Evolutionary conservation across 2,797 vertebrate species (phyloP).

Genomic region (Cuniculus paca): DNA sequence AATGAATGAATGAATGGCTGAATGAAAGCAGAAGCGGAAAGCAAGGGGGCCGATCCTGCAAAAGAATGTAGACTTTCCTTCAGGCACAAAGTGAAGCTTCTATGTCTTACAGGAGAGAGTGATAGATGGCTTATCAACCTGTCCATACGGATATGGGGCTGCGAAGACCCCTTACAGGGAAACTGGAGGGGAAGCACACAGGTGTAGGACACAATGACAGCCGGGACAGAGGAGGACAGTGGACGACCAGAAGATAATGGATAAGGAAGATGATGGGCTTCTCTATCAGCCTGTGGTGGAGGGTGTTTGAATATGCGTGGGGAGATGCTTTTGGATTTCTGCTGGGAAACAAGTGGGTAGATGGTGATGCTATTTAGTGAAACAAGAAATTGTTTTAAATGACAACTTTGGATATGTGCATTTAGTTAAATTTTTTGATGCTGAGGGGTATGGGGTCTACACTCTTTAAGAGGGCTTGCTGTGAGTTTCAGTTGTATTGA

Average conservation of each 20-base stretch:
- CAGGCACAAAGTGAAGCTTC: neutral
- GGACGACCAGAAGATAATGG: rapidly evolving
- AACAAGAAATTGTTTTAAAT: neutral
- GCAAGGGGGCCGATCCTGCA: neutral
- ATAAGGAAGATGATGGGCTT: too few species aligned
- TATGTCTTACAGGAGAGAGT: neutral
- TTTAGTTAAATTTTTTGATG: neutral
- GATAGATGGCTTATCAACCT: neutral
- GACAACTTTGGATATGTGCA: neutral
- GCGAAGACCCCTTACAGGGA: neutral
- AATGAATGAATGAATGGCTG: neutral
- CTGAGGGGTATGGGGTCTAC: rapidly evolving
- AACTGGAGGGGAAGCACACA: neutral
- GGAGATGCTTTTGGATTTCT: neutral
- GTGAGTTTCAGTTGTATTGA: neutral
- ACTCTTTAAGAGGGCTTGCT: neutral
- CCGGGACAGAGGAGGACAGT: rapidly evolving
- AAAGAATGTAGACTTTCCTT: neutral
- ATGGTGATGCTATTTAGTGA: neutral
- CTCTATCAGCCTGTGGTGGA: rapidly evolving
- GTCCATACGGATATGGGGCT: too few species aligned
- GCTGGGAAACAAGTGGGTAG: neutral
- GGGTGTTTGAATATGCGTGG: neutral
- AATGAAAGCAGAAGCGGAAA: too few species aligned
- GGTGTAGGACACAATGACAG: rapidly evolving